phyloP scores from a whole-genome alignment of 2,888 invertebrate species.

The Resseliella maxima region DNA sequence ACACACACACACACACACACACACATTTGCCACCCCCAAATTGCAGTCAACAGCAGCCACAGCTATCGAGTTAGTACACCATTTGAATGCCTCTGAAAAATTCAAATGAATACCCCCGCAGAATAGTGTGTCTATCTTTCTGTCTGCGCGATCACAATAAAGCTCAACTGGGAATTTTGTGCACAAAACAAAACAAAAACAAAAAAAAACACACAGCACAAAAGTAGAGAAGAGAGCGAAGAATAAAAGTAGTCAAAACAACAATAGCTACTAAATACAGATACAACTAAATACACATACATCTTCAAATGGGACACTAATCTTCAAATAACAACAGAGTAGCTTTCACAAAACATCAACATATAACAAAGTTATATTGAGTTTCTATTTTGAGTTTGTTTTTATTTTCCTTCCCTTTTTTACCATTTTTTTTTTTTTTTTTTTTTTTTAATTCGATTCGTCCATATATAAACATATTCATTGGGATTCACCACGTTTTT shows the following conservation, averaged over 20 bases:
- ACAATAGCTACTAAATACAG: neutral
- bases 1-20: too few species aligned
- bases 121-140: neutral
- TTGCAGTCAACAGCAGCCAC: slow-evolving; percentile 24
- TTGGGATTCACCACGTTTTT: neutral
- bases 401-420: too few species aligned
- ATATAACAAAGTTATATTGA: neutral
- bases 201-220: neutral
- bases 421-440: too few species aligned
- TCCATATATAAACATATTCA: too few species aligned
- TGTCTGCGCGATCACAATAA: neutral
- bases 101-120: neutral
- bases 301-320: neutral
- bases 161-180: neutral
- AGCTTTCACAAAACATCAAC: slow-evolving; percentile 29
- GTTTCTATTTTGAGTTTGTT: too few species aligned
- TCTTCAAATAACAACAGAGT: slow-evolving; percentile 30
- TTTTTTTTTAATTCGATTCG: too few species aligned
- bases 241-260: too few species aligned
- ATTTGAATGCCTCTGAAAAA: slow-evolving; percentile 22
- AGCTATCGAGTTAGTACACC: slow-evolving; percentile 14
- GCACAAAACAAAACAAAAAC: neutral
- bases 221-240: too few species aligned
- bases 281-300: neutral
- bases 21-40: too few species aligned